Conservation (phyloP, 2,113 vertebrate genomes). For the Mastomys natalensis region DNA sequence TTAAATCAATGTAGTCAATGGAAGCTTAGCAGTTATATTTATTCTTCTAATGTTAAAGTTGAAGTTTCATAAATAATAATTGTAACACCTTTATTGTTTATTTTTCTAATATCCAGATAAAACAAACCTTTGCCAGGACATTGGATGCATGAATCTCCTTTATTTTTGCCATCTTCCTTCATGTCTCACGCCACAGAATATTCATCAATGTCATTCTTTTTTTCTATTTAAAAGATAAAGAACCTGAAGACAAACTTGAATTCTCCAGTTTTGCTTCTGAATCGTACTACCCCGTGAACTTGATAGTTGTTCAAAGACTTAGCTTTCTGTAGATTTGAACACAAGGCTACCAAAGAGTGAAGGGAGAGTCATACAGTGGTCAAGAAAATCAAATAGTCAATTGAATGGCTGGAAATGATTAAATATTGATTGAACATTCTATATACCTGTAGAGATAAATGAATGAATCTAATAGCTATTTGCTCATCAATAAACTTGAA, state of each 20-base stretch:
- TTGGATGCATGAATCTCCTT: not conserved
- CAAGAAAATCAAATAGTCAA: not conserved
- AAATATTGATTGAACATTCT: not conserved
- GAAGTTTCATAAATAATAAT: not conserved
- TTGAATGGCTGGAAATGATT: not conserved
- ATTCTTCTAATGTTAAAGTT: conserved; percentile 16
- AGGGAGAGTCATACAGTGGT: not conserved
- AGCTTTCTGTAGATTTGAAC: not conserved
- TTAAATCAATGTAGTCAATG: not conserved
- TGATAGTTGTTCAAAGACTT: not conserved
- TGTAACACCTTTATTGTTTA: not conserved
- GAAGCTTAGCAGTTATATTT: conserved; percentile 35
- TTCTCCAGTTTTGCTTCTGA: not conserved
- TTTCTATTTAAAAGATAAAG: not conserved
- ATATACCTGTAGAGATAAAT: not conserved
- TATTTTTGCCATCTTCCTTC: not conserved
- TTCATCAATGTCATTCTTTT: not conserved
- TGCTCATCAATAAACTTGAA: not conserved
- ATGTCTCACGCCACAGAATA: not conserved
- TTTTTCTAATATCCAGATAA: conserved; percentile 28
- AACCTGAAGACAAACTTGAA: not conserved
- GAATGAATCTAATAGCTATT: not conserved
- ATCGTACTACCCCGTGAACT: not conserved
- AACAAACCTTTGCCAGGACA: not conserved
- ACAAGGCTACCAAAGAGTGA: not conserved